Base-by-base conservation (phyloP, 2,888 invertebrate genomes). In the Crematogaster levior region DNA sequence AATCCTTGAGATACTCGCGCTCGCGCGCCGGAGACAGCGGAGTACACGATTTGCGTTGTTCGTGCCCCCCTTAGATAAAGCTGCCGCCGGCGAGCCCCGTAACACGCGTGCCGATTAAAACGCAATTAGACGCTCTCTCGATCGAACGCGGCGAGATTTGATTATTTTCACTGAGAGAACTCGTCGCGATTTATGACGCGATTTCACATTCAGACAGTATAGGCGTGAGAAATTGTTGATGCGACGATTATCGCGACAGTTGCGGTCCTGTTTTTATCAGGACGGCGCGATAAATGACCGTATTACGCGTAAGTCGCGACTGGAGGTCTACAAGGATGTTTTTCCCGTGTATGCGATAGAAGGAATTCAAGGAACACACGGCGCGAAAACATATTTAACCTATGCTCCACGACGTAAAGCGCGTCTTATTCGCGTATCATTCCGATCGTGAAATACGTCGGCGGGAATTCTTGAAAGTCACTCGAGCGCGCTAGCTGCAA, bases 1-100 rank as follows among this genome's bases (percentile, higher is more conserved):
- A 91, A 92, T 91, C 92, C 91, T 91, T 92, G 91, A 90, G 85
- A 53, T 43, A 65, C 60, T 37, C 24, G 58, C 27, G 46, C 53
- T 15, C 37, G 58, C 21, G 53, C 66, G 46, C 65, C 40, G 24
- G 40, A 58, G 66, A 66, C 61, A 66, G 30, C 48, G 72, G 79
- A n/a, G 81, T 72, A 43, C 43, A 53, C 56, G n/a, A 63, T 58
- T 51, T 82, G 68, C 60, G 77, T 77, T 84, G 85, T 80, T 68
- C 61, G 80, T 85, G 84, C 48, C 83, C 89, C 51, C 79, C 34
- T 79, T 83, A 83, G 81, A 85, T 83, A 83, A n/a, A 83, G 56
- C 63, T 40, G 58, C 5, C 56, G 37, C 18, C 70, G 68, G 30
- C 74, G 61, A 61, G 37, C 53, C 53, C 53, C 56, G 58, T 63